A percentile compares a stretch with the other conserved stretches of the same genome.
These are phyloP conservation scores for Drosophila multiciliata DNA, from an alignment of 2,888 invertebrate species.

Conservation along the genomic window DNA sequence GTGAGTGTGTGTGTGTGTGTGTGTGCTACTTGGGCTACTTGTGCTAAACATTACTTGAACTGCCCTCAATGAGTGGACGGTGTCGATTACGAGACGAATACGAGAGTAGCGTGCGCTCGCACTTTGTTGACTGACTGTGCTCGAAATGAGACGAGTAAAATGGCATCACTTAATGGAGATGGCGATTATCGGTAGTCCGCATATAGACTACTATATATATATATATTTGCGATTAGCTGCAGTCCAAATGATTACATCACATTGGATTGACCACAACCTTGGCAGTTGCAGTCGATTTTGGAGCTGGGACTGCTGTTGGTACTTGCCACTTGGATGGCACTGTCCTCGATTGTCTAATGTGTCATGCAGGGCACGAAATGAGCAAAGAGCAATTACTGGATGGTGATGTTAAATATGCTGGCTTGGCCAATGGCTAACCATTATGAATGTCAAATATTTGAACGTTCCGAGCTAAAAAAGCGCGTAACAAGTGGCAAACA, in stretches of 20 bases:
- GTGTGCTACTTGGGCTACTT: conserved; percentile 13
- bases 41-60: conserved; percentile 53
- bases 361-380: conserved; percentile 48
- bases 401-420: conserved; percentile 18
- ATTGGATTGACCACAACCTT: conserved; percentile 22
- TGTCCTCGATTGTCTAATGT: conserved; percentile 30
- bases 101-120: conserved; percentile 26
- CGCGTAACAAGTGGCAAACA: conserved; percentile 61
- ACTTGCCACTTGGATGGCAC: not conserved
- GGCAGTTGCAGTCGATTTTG: conserved; percentile 16
- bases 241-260: conserved; percentile 29
- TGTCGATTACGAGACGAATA: conserved; percentile 6
- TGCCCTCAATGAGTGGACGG: conserved; percentile 30
- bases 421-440: conserved; percentile 44
- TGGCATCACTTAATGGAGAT: conserved; percentile 38
- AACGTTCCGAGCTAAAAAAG: conserved; percentile 36
- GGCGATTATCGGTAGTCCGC: conserved; percentile 31
- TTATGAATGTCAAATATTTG: conserved; percentile 73
- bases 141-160: conserved; percentile 33
- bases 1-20: conserved; percentile 4
- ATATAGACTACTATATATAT: not conserved
- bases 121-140: conserved; percentile 38
- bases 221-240: conserved; percentile 8
- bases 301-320: not conserved
- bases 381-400: conserved; percentile 39